Evolutionary conservation across 2,888 invertebrate species (phyloP).

Genomic region (Zygaena filipendulae): DNA sequence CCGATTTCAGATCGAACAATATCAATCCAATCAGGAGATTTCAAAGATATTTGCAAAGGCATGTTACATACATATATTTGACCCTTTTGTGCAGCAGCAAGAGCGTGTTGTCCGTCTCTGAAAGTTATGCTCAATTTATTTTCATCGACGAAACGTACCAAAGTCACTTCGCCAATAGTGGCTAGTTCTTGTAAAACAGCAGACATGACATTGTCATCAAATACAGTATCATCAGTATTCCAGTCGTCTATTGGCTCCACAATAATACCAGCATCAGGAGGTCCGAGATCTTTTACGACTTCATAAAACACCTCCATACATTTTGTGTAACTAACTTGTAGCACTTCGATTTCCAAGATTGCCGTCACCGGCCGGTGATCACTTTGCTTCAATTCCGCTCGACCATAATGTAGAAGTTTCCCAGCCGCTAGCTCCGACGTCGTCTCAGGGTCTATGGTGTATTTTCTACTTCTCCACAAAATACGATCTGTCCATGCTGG

Average conservation of each 20-base stretch:
- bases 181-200: slow-evolving; percentile 83
- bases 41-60: slow-evolving; percentile 77
- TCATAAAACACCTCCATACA: slow-evolving; percentile 85
- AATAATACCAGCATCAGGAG: slow-evolving; percentile 94
- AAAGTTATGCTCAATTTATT: slow-evolving; percentile 91
- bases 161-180: slow-evolving; percentile 88
- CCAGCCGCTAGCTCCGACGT: slow-evolving; percentile 79
- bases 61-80: slow-evolving; percentile 73
- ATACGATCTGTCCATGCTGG: slow-evolving; percentile 99
- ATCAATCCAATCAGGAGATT: slow-evolving; percentile 87
- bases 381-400: slow-evolving; percentile 96
- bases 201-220: slow-evolving; percentile 85
- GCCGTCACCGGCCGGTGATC: slow-evolving; percentile 97
- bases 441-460: slow-evolving; percentile 75
- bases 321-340: slow-evolving; percentile 80
- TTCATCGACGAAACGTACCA: slow-evolving; percentile 89
- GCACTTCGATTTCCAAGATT: slow-evolving; percentile 87
- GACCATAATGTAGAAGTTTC: slow-evolving; percentile 86
- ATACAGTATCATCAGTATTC: slow-evolving; percentile 68
- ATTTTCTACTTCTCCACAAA: slow-evolving; percentile 88
- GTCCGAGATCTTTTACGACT: slow-evolving; percentile 88
- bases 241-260: slow-evolving; percentile 62
- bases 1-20: slow-evolving; percentile 85
- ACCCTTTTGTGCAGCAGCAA: slow-evolving; percentile 74
- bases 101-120: slow-evolving; percentile 87